These are phyloP conservation scores for Oryzias celebensis DNA, from an alignment of 2,113 vertebrate genomes.

Conservation along the genomic window DNA sequence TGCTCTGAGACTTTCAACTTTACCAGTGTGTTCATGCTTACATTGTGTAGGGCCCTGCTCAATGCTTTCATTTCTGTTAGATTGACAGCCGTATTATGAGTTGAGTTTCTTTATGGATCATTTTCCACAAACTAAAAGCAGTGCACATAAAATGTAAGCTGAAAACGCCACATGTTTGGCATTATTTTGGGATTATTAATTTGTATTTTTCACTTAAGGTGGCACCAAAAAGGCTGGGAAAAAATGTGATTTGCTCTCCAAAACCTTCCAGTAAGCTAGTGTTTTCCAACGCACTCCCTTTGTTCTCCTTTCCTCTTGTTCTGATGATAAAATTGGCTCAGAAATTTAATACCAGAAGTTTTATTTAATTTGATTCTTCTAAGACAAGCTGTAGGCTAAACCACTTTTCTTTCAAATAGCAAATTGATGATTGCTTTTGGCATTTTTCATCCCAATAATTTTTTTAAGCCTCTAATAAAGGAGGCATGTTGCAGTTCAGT, in stretches of 20 bases:
- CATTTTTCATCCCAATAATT: conserved; percentile 61
- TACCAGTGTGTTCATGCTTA: conserved; percentile 16
- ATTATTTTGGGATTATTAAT: conserved; percentile 19
- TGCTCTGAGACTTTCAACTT: conserved; percentile 38
- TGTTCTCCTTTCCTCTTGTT: conserved; percentile 37
- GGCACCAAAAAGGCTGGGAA: conserved; percentile 33
- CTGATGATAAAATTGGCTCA: conserved; percentile 60
- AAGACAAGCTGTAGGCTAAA: conserved; percentile 53
- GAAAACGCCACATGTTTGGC: not conserved
- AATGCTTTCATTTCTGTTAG: conserved; percentile 25
- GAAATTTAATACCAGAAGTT: conserved; percentile 73
- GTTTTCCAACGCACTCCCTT: conserved; percentile 54
- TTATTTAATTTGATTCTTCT: conserved; percentile 67
- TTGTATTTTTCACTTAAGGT: conserved; percentile 12
- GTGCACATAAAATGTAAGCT: not conserved
- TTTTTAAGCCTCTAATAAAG: conserved; percentile 35
- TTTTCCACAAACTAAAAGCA: not conserved
- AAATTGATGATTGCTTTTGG: conserved; percentile 74
- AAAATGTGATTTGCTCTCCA: conserved; percentile 22
- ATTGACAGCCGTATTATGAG: conserved; percentile 4
- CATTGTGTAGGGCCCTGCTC: conserved; percentile 45
- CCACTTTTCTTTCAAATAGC: conserved; percentile 60
- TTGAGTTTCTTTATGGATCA: not conserved
- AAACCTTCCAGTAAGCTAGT: conserved; percentile 38
- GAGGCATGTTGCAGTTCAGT: conserved; percentile 27